These are phyloP conservation scores for Atherinosoma microstoma DNA, from an alignment of 2,797 vertebrate species.

Conservation along the genomic window DNA sequence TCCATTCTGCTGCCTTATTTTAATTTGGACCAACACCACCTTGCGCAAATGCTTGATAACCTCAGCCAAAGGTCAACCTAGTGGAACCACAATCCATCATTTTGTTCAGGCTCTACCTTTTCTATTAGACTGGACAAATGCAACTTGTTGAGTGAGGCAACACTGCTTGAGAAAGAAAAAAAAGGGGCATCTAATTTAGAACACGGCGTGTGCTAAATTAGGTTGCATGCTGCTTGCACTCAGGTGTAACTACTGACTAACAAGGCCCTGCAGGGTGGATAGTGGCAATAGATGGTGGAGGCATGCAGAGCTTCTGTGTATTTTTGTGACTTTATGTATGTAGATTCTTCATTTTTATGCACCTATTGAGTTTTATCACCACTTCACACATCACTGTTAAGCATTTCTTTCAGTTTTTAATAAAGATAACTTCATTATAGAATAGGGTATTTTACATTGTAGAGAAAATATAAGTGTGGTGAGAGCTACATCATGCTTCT, in stretches of 20 bases:
- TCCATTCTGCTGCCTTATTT: slow-evolving; percentile 73
- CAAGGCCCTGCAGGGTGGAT: slow-evolving; percentile 51
- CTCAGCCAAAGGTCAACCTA: slow-evolving; percentile 61
- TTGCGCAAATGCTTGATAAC: slow-evolving; percentile 73
- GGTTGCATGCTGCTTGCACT: slow-evolving; percentile 53
- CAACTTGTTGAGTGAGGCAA: slow-evolving; percentile 54
- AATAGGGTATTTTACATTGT: not conserved
- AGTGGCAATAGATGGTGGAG: slow-evolving; percentile 37
- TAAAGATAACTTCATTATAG: slow-evolving; percentile 7
- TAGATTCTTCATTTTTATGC: slow-evolving; percentile 28
- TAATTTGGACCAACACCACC: slow-evolving; percentile 67
- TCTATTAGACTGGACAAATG: slow-evolving; percentile 43
- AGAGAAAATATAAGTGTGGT: not conserved
- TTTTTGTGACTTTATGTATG: slow-evolving; percentile 20
- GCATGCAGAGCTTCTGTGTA: slow-evolving; percentile 34
- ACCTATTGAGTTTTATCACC: slow-evolving; percentile 33
- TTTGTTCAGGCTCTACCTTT: slow-evolving; percentile 35
- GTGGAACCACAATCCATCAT: slow-evolving; percentile 62
- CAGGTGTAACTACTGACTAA: slow-evolving; percentile 59
- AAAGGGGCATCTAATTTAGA: slow-evolving; percentile 41
- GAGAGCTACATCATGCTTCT: slow-evolving; percentile 7
- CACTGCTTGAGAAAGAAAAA: slow-evolving; percentile 14
- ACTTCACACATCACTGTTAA: slow-evolving; percentile 27
- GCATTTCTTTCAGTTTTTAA: slow-evolving; percentile 8
- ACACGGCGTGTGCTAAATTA: slow-evolving; percentile 48